These are phyloP conservation scores for Protophormia terraenovae DNA, from an alignment of 2,888 invertebrate genomes.

Conservation along the genomic window DNA sequence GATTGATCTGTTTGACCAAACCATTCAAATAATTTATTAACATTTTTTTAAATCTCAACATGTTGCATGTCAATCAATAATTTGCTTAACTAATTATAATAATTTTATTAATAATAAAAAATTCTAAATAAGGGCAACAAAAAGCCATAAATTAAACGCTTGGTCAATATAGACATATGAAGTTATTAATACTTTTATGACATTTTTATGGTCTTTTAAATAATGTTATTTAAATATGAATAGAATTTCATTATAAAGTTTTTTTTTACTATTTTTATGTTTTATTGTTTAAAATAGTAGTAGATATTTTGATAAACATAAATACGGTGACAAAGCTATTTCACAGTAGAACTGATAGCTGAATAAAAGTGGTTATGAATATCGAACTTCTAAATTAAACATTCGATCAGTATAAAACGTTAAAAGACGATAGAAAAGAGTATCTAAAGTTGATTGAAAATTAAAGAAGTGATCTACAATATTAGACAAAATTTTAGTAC, in stretches of 20 bases:
- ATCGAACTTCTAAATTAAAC: no score
- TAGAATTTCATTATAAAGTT: not conserved
- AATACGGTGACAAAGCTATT: not conserved
- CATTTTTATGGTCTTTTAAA: conserved; percentile 40
- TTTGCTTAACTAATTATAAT: not conserved
- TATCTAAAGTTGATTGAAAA: no score
- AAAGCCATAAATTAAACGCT: not conserved
- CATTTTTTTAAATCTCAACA: not conserved
- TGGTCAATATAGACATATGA: not conserved
- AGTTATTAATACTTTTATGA: not conserved
- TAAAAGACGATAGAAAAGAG: no score
- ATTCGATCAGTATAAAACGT: no score
- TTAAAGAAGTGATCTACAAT: no score
- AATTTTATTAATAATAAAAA: conserved; percentile 25
- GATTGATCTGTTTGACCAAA: not conserved
- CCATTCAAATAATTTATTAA: not conserved
- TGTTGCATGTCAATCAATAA: not conserved
- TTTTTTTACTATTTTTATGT: not conserved
- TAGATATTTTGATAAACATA: not conserved
- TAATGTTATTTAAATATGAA: conserved; percentile 18
- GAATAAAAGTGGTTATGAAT: no score
- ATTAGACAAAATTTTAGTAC: no score
- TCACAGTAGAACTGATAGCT: no score
- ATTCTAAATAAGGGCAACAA: not conserved
- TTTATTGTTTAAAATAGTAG: not conserved